These are phyloP conservation scores for Mechanitis messenoides DNA, from an alignment of 2,888 invertebrate species.

Conservation along the genomic window DNA sequence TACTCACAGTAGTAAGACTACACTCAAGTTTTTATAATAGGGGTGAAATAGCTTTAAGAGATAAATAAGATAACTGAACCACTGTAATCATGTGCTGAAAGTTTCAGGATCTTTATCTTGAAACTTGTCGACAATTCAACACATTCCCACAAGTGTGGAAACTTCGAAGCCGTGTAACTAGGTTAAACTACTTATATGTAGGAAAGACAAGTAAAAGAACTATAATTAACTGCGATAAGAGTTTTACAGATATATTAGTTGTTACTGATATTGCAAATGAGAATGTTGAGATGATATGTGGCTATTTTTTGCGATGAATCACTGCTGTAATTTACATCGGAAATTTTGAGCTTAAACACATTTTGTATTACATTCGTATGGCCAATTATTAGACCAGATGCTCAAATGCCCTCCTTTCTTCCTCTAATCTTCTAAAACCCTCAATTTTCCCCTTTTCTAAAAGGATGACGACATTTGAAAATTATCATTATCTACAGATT, in stretches of 20 bases:
- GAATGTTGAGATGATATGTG: background rate
- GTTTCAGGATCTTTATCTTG: slow-evolving; percentile 1
- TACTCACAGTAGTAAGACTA: no score
- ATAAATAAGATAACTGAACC: slow-evolving; percentile 1
- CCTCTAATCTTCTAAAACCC: no score
- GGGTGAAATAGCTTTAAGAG: background rate
- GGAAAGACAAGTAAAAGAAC: slow-evolving; percentile 1
- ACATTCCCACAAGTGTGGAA: slow-evolving; percentile 2
- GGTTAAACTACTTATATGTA: slow-evolving; percentile 4
- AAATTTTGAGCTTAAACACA: no score
- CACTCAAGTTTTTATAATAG: no score
- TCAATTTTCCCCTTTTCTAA: no score
- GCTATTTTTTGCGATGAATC: no score
- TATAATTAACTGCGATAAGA: background rate
- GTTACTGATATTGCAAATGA: background rate
- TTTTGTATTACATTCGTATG: no score
- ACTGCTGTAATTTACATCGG: no score
- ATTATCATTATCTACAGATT: no score
- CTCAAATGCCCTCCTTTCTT: no score
- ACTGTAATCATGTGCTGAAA: slow-evolving; percentile 1
- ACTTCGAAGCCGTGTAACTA: slow-evolving; percentile 3
- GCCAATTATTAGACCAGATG: no score
- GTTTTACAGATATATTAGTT: background rate
- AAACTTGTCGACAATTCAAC: slow-evolving; percentile 3
- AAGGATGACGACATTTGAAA: no score